Evolutionary conservation across 2,113 vertebrate species (phyloP).

Genomic region (Aegithalos caudatus): DNA sequence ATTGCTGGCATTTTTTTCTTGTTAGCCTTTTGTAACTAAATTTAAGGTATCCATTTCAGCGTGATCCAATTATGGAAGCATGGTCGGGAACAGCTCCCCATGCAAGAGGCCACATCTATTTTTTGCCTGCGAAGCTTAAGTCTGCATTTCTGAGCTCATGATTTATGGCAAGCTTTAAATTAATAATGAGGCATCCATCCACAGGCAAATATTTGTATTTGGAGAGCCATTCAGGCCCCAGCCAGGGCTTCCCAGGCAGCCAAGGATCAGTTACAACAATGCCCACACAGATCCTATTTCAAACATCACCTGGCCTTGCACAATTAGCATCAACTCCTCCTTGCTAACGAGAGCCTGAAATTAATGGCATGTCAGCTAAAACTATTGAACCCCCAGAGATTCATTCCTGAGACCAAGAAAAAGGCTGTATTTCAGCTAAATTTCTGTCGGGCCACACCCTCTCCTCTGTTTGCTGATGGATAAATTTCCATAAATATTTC

Average conservation of each 20-base stretch:
- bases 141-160: slow-evolving; percentile 62
- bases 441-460: not conserved
- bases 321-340: not conserved
- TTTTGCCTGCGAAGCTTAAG: slow-evolving; percentile 50
- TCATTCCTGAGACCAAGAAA: not conserved
- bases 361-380: not conserved
- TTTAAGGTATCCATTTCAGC: slow-evolving; percentile 62
- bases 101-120: slow-evolving; percentile 45
- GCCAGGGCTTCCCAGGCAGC: not conserved
- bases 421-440: rapidly evolving
- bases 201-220: slow-evolving; percentile 66
- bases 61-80: slow-evolving; percentile 51
- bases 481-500: not conserved
- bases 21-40: slow-evolving; percentile 56
- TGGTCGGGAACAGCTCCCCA: slow-evolving; percentile 32
- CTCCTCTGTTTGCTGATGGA: rapidly evolving
- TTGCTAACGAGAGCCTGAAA: not conserved
- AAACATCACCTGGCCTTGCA: not conserved
- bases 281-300: slow-evolving; percentile 4
- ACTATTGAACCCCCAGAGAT: not conserved
- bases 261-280: not conserved
- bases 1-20: slow-evolving; percentile 48
- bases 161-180: slow-evolving; percentile 73
- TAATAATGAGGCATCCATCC: slow-evolving; percentile 52
- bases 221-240: not conserved